Evolutionary conservation across 2,113 vertebrate species (phyloP).

Genomic region (Epinephelus fuscoguttatus): DNA sequence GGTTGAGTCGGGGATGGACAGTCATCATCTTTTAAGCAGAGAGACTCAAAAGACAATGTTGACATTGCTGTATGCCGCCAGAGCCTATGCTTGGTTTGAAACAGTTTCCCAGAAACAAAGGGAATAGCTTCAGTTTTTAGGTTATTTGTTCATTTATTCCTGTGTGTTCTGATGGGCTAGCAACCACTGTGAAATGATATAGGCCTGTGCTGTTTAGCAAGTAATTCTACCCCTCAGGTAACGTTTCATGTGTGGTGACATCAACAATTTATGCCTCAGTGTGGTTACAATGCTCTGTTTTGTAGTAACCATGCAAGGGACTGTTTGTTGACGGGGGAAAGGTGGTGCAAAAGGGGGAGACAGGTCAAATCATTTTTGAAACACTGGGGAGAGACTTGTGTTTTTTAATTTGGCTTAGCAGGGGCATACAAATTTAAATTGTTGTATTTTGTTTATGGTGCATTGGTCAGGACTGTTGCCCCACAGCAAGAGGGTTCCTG

Average conservation of each 20-base stretch:
- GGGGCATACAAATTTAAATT: too few species aligned
- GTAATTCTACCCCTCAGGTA: conserved; percentile 65
- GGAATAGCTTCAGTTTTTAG: not conserved
- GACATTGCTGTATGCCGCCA: conserved; percentile 36
- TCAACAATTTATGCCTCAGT: conserved; percentile 67
- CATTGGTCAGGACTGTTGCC: too few species aligned
- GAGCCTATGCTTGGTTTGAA: not conserved
- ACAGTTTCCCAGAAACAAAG: not conserved
- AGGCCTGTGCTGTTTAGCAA: conserved; percentile 9
- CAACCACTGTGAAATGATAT: conserved; percentile 36
- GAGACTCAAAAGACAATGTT: conserved; percentile 71
- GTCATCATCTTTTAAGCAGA: conserved; percentile 70
- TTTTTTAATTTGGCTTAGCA: too few species aligned
- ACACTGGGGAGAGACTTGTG: too few species aligned
- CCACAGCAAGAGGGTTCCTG: too few species aligned
- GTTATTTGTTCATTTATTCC: not conserved
- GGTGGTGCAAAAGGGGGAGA: too few species aligned
- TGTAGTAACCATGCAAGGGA: not conserved
- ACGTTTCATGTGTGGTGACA: conserved; percentile 26
- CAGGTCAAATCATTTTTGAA: not conserved
- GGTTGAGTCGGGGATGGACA: conserved; percentile 28
- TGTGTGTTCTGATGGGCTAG: not conserved
- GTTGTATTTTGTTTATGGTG: too few species aligned
- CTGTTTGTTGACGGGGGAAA: too few species aligned
- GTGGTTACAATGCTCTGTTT: conserved; percentile 4